Evolutionary conservation across 2,888 invertebrate species (phyloP).

Genomic region (Ornithoptera priamus): DNA sequence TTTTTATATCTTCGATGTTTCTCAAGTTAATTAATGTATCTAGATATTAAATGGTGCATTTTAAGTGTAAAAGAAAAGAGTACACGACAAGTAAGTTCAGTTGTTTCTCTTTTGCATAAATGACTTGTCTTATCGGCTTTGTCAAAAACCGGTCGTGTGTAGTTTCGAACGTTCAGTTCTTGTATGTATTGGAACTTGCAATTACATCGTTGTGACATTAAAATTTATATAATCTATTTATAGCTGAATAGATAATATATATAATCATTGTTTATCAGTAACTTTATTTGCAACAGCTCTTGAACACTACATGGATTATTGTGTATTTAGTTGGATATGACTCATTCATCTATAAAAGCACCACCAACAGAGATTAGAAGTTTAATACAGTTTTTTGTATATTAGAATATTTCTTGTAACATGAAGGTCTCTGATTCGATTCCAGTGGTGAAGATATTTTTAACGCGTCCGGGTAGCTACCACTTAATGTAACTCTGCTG

Average conservation of each 20-base stretch:
- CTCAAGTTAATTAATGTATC: conserved; percentile 9
- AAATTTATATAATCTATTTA: neutral
- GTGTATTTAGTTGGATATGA: neutral
- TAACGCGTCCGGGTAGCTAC: too few relatives aligned
- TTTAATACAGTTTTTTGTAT: neutral
- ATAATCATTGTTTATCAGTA: too few relatives aligned
- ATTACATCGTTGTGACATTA: conserved; percentile 20
- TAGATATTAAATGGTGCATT: conserved; percentile 6
- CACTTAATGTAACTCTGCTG: too few relatives aligned
- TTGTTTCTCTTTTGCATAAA: conserved; percentile 31
- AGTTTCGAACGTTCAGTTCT: conserved; percentile 27
- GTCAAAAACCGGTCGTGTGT: conserved; percentile 28
- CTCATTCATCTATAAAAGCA: neutral
- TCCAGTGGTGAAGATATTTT: too few relatives aligned
- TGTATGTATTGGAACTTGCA: conserved; percentile 24
- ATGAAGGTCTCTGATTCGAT: too few relatives aligned
- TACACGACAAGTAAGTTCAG: conserved; percentile 30
- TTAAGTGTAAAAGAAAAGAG: conserved; percentile 21
- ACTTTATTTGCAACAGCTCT: neutral
- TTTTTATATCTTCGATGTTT: neutral
- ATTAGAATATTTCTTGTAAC: too few relatives aligned
- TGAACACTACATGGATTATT: neutral
- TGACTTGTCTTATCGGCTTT: conserved; percentile 30
- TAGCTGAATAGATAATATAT: neutral
- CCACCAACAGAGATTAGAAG: neutral